Conservation (phyloP, 2,888 invertebrate species). For the Drosophila meridiana region DNA sequence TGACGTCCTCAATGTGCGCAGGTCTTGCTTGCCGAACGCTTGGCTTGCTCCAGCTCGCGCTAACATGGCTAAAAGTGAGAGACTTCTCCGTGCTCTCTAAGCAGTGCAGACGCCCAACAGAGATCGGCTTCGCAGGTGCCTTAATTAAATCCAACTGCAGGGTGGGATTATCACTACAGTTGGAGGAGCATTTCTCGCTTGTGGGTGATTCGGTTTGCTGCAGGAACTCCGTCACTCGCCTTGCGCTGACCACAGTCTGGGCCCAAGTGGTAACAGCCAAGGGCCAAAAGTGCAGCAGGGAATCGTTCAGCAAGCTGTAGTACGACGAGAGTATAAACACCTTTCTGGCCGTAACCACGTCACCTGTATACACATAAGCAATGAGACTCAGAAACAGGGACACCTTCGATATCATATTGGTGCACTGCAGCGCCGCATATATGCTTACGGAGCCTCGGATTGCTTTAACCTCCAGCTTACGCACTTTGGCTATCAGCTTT, state of each 20-base stretch:
- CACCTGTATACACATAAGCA: constrained; percentile 88
- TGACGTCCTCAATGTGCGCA: constrained; percentile 81
- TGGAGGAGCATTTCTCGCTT: constrained; percentile 28
- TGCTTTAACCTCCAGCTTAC: constrained; percentile 89
- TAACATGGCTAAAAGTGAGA: constrained; percentile 84
- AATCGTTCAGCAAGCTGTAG: constrained; percentile 91
- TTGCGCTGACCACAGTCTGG: constrained; percentile 90
- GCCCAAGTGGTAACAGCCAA: constrained; percentile 91
- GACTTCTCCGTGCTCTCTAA: constrained; percentile 37
- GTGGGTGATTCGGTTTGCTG: constrained; percentile 77
- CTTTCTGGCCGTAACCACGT: constrained; percentile 89
- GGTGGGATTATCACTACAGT: constrained; percentile 52
- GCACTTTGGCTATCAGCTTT: constrained; percentile 89
- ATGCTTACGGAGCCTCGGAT: constrained; percentile 89
- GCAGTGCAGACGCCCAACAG: constrained; percentile 49
- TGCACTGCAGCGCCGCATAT: constrained; percentile 89
- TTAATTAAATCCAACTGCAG: constrained; percentile 29
- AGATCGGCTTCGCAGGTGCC: background rate
- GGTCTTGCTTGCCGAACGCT: constrained; percentile 32
- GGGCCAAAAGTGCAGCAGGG: constrained; percentile 92
- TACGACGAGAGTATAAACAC: constrained; percentile 93
- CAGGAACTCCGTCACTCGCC: constrained; percentile 89
- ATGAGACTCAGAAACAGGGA: constrained; percentile 91
- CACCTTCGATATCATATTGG: constrained; percentile 91
- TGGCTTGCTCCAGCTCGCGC: constrained; percentile 86